Percentiles rank a stretch among this genome's conserved stretches.
phyloP scores from a whole-genome alignment of 2,888 invertebrate genomes.

The Trissonchulus latispiculum region DNA sequence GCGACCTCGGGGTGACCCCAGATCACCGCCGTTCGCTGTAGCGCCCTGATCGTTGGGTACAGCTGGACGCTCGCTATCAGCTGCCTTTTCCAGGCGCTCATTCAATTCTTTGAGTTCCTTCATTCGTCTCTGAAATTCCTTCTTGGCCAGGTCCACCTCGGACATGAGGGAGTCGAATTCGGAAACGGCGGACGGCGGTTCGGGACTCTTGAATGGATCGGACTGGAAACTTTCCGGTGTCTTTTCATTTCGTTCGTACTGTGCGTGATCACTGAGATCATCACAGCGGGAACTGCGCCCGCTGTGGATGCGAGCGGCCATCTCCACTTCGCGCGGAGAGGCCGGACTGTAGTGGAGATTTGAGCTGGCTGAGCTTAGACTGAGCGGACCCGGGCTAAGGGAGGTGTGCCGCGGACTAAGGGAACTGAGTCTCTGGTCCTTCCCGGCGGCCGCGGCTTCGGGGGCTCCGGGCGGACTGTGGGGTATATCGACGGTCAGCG shows the following conservation, averaged over 20 bases:
- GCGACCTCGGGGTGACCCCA: background rate
- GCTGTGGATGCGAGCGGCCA: background rate
- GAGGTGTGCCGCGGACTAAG: background rate
- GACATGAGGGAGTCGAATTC: conserved; percentile 33
- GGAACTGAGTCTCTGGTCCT: background rate
- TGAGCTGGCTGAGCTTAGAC: background rate
- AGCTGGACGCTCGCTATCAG: background rate
- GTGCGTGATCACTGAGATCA: background rate
- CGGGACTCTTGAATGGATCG: background rate
- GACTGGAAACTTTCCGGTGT: background rate
- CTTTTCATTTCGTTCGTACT: too few relatives aligned
- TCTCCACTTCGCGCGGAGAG: conserved; percentile 3
- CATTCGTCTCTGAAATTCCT: conserved; percentile 7
- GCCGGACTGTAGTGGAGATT: conserved; percentile 7
- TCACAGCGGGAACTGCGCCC: background rate
- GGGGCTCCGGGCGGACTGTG: background rate
- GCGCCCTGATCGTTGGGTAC: background rate
- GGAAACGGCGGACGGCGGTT: background rate
- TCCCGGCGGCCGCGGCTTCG: background rate
- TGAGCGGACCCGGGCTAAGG: background rate
- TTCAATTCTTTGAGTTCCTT: conserved; percentile 14
- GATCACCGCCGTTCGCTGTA: background rate
- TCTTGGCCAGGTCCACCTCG: conserved; percentile 30
- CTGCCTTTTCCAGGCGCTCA: conserved; percentile 15
- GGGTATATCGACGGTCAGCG: background rate